Conservation (phyloP, 2,113 vertebrate species). For the Todiramphus chloris region DNA sequence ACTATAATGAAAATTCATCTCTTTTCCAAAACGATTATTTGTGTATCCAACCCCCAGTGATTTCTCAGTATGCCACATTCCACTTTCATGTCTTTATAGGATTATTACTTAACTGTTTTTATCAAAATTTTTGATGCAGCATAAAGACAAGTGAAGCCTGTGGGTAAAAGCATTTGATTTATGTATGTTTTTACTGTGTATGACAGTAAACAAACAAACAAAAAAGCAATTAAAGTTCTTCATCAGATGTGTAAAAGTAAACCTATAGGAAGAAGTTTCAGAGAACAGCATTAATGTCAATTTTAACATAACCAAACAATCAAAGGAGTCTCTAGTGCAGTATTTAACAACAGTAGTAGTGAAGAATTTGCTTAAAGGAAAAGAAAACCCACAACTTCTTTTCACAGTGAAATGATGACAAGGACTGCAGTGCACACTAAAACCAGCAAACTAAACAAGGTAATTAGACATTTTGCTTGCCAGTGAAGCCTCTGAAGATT, state of each 20-base stretch:
- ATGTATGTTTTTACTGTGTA: background rate
- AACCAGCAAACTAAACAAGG: slow-evolving; percentile 53
- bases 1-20: background rate
- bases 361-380: background rate
- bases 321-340: slow-evolving; percentile 20
- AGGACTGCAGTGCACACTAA: slow-evolving; percentile 39
- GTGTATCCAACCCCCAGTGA: background rate
- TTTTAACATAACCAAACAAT: slow-evolving; percentile 39
- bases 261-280: slow-evolving; percentile 13
- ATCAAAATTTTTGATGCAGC: slow-evolving; percentile 16
- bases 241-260: background rate
- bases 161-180: slow-evolving; percentile 26
- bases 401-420: slow-evolving; percentile 48
- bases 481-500: slow-evolving; percentile 40
- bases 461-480: slow-evolving; percentile 59
- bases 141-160: slow-evolving; percentile 9
- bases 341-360: background rate
- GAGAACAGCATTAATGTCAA: slow-evolving; percentile 16
- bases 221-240: background rate
- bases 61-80: background rate
- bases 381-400: background rate
- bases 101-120: slow-evolving; percentile 46
- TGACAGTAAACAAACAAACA: slow-evolving; percentile 42
- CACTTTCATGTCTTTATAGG: slow-evolving; percentile 11
- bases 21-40: background rate